Evolutionary conservation across 2,888 invertebrate species (phyloP).

Genomic region (Scaptomyza tumidula): DNA sequence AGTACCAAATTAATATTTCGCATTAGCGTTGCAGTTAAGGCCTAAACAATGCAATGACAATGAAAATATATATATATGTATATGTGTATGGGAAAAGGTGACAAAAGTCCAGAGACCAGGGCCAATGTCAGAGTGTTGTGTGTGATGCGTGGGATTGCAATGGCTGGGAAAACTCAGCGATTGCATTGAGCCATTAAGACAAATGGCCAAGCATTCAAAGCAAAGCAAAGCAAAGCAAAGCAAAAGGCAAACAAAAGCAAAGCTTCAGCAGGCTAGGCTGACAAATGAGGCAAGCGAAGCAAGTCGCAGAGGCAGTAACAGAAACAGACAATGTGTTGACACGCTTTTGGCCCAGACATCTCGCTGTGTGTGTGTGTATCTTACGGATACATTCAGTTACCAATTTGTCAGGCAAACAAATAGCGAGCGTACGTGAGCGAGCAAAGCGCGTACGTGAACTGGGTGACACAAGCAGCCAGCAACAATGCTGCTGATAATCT

Average conservation of each 20-base stretch:
- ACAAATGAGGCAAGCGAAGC: conserved; percentile 64
- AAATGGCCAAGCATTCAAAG: conserved; percentile 65
- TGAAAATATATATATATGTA: conserved; percentile 21
- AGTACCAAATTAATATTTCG: conserved; percentile 77
- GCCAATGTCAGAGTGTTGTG: conserved; percentile 61
- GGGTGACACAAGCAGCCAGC: conserved; percentile 62
- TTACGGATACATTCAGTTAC: conserved; percentile 62
- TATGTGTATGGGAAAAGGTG: conserved; percentile 44
- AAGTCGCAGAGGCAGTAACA: conserved; percentile 35
- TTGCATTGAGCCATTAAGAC: conserved; percentile 77
- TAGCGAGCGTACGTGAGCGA: conserved; percentile 72
- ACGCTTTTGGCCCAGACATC: conserved; percentile 63
- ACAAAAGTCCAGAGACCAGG: conserved; percentile 61
- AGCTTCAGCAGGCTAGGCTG: conserved; percentile 47
- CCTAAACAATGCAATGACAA: conserved; percentile 49
- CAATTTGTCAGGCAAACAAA: conserved; percentile 77
- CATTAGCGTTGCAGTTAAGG: conserved; percentile 57
- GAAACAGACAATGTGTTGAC: conserved; percentile 72
- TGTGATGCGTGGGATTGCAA: conserved; percentile 73
- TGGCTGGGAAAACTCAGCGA: conserved; percentile 35
- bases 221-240: conserved; percentile 21
- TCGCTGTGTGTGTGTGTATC: conserved; percentile 13
- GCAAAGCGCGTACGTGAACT: conserved; percentile 71
- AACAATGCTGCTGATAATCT: conserved; percentile 12
- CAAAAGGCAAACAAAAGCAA: conserved; percentile 59